phyloP scores from a whole-genome alignment of 2,888 invertebrate genomes.

The Pemphredon lugubris region DNA sequence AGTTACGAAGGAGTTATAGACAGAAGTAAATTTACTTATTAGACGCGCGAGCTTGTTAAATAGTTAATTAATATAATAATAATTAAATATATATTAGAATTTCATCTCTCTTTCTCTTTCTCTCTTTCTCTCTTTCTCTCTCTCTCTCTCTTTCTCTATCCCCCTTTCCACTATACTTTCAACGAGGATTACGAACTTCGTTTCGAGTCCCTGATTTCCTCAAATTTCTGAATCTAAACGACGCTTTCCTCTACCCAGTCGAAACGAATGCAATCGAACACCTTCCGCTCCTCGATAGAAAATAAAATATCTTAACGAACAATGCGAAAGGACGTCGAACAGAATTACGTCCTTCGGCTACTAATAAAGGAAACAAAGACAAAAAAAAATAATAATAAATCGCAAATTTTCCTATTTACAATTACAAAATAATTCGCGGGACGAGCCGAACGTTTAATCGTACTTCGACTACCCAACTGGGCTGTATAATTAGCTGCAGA shows the following conservation, averaged over 20 bases:
- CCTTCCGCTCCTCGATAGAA: neutral
- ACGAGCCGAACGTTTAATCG: slow-evolving; percentile 3
- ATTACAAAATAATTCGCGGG: neutral
- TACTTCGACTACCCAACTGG: slow-evolving; percentile 4
- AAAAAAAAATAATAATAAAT: slow-evolving; percentile 1
- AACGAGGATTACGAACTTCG: slow-evolving; percentile 27
- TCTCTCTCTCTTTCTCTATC: slow-evolving; percentile 20
- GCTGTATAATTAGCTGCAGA: slow-evolving; percentile 19
- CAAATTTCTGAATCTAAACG: too few relatives aligned
- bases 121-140: slow-evolving; percentile 15
- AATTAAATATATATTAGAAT: slow-evolving; percentile 76
- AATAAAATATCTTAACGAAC: too few relatives aligned
- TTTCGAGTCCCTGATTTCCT: slow-evolving; percentile 8
- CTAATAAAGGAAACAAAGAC: neutral
- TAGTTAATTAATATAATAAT: slow-evolving; percentile 68
- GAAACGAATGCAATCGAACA: slow-evolving; percentile 11
- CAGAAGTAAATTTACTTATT: slow-evolving; percentile 21
- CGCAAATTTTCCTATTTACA: slow-evolving; percentile 32
- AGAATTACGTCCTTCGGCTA: too few relatives aligned
- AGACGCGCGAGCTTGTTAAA: slow-evolving; percentile 53
- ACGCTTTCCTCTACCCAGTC: neutral
- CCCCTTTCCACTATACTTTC: too few relatives aligned
- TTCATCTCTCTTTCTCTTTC: slow-evolving; percentile 61
- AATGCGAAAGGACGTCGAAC: neutral
- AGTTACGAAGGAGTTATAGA: slow-evolving; percentile 2